Conservation (phyloP, 53 echinoderm and acorn worm species). For the Astropecten irregularis region DNA sequence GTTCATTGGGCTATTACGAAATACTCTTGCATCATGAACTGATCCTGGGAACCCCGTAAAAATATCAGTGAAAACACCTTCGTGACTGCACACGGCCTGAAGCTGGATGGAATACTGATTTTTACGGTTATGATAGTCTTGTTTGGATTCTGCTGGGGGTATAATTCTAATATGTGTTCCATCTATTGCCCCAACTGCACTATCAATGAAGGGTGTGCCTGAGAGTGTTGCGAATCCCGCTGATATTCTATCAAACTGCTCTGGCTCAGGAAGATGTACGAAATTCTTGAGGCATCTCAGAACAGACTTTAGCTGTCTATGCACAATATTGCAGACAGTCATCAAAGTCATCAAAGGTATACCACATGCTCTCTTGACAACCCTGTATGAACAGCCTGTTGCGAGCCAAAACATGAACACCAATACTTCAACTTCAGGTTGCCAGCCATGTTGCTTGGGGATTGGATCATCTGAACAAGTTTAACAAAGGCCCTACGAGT, state of each 20-base stretch:
- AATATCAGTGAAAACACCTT: neutral
- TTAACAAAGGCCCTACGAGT: neutral
- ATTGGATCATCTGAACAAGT: neutral
- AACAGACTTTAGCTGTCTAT: neutral
- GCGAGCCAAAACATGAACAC: neutral
- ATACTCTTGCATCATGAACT: conserved; percentile 6
- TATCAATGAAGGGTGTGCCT: neutral
- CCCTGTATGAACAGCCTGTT: neutral
- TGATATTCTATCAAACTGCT: neutral
- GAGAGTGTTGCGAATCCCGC: neutral
- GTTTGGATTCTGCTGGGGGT: neutral
- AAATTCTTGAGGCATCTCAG: neutral
- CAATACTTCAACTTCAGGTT: neutral
- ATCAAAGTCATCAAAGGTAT: neutral
- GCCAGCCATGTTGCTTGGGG: neutral
- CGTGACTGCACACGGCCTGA: neutral
- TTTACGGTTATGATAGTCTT: neutral
- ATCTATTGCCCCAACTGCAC: neutral
- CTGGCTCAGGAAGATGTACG: neutral
- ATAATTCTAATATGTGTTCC: conserved; percentile 11
- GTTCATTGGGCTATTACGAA: neutral
- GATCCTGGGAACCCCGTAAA: conserved; percentile 2
- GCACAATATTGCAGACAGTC: neutral
- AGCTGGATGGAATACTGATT: neutral
- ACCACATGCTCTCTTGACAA: neutral